Evolutionary conservation across 1,140 invertebrate genomes (phyloP), one percentile per base, ranked within the genome.

Genomic region (Fopius arisanus): DNA sequence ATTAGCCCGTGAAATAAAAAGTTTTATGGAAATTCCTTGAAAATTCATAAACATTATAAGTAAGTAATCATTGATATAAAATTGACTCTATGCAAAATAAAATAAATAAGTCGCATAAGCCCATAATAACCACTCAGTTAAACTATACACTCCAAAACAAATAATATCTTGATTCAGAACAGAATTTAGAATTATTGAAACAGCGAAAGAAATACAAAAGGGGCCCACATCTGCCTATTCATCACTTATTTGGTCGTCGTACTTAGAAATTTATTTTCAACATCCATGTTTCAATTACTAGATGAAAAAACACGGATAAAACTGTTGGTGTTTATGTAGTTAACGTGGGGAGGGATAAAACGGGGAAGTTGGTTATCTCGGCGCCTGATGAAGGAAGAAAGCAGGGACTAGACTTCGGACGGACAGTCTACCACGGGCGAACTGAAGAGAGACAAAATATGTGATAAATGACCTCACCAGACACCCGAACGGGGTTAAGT

Each of bases 401-500:
- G 43, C 59, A 26, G 62, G 65, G 51, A 66, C 70, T 72, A 72
- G 70, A 72, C 70, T 72, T 72, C 70, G 70, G 63, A 72, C 70
- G 48, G 59, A 41, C 31, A 63, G 65, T 26, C 59, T 72, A 54
- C 63, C 41, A 14, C 19, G 19, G 9, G 43, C n/a, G 43, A n/a
- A 21, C 14, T 51, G 19, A 21, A 51, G 43, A 19, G 43, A 51
- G 43, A 51, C n/a, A 51, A 51, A 51, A 21, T 19, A 16, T 19
- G 2, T 51, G 43, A 51, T 51, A 62, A 62, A 26, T 6, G 54
- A 62, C 54, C 54, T 23, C 54, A 62, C 54, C 54, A 62, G 54
- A 62, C 54, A 62, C 54, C 19, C 21, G 54, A 62, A 62, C 54
- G 54, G 54, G 54, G 54, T 62, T 62, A 62, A 62, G 54, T 62